Conservation (phyloP, 2,888 invertebrate genomes). For the Pedicia rivosa region DNA sequence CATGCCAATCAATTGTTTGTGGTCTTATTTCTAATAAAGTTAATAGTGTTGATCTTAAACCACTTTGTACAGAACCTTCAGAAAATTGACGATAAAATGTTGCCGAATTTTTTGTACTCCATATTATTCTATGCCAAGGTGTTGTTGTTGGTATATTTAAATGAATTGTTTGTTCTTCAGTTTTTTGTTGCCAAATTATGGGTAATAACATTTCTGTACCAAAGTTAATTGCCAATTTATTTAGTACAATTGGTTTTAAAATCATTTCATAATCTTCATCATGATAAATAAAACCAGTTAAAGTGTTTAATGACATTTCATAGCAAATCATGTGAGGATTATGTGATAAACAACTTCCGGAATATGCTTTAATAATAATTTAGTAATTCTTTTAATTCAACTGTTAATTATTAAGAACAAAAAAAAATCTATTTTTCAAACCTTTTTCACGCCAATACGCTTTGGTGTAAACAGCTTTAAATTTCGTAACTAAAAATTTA, state of each 20-base stretch:
- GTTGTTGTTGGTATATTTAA: conserved; percentile 17
- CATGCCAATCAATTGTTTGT: conserved; percentile 23
- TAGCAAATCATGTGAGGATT: conserved; percentile 20
- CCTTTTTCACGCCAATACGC: conserved; percentile 18
- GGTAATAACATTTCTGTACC: conserved; percentile 22
- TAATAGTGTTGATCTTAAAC: conserved; percentile 22
- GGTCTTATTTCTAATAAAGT: conserved; percentile 23
- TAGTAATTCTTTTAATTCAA: too few species aligned
- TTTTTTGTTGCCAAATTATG: conserved; percentile 14
- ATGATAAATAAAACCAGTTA: conserved; percentile 21
- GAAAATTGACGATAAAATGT: conserved; percentile 24
- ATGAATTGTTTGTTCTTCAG: conserved; percentile 16
- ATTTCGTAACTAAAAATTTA: conserved; percentile 18
- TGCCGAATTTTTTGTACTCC: conserved; percentile 22
- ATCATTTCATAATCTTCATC: conserved; percentile 13
- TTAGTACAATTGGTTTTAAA: conserved; percentile 15
- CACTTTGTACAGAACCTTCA: conserved; percentile 27
- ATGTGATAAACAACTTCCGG: conserved; percentile 18
- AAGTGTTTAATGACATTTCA: conserved; percentile 15
- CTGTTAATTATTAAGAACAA: too few species aligned
- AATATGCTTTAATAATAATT: conserved; percentile 18
- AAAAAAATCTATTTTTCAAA: neutral
- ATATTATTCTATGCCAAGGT: conserved; percentile 25
- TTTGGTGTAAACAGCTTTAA: conserved; percentile 18
- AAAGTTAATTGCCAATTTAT: conserved; percentile 17